Conservation (phyloP, 2,113 vertebrate species). For the Trachemys scripta region DNA sequence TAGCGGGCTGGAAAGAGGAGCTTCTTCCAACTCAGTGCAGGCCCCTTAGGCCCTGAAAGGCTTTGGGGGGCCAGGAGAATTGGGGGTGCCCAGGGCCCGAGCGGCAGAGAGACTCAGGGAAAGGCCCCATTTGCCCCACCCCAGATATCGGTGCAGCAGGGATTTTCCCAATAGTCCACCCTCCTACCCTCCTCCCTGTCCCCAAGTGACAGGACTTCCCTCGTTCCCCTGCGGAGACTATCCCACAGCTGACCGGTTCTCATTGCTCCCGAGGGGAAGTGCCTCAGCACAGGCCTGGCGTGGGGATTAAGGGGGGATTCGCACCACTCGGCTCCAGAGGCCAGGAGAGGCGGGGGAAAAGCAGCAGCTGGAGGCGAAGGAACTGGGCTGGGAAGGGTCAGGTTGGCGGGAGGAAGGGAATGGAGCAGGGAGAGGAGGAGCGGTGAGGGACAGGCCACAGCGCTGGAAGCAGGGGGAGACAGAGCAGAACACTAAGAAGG, state of each 20-base stretch:
- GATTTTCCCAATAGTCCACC: too few relatives aligned
- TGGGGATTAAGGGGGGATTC: not conserved
- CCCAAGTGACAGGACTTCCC: not conserved
- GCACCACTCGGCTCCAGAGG: not conserved
- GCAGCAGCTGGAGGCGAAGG: not conserved
- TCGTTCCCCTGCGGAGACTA: not conserved
- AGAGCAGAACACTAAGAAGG: not conserved
- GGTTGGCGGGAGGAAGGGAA: not conserved
- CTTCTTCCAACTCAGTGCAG: not conserved
- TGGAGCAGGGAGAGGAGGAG: not conserved
- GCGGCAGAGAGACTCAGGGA: not conserved
- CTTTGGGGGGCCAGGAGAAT: not conserved
- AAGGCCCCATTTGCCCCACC: too few relatives aligned
- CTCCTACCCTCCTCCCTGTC: too few relatives aligned
- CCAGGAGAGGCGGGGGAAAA: not conserved
- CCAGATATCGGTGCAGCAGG: not conserved
- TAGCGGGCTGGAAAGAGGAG: not conserved
- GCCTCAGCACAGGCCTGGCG: not conserved
- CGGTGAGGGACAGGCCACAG: not conserved
- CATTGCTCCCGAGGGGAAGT: not conserved
- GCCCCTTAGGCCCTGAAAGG: not conserved
- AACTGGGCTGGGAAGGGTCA: not conserved
- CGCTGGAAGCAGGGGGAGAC: too few relatives aligned
- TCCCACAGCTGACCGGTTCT: not conserved
- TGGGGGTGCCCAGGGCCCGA: not conserved